Conservation (phyloP, 2,888 invertebrate genomes). For the Siphlonurus alternatus region DNA sequence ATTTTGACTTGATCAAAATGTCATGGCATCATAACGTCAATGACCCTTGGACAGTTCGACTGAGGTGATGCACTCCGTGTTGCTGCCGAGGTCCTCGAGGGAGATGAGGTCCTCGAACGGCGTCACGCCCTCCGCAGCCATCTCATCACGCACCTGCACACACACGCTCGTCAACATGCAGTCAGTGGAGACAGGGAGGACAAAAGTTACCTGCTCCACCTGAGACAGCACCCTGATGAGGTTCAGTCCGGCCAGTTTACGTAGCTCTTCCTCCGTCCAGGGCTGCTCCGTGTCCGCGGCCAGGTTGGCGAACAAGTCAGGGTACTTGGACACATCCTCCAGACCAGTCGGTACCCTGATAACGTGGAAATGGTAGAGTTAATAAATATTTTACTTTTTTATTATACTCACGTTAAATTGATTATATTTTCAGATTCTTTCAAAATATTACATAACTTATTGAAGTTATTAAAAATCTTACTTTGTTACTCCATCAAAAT, state of each 20-base stretch:
- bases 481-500: background rate
- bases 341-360: conserved; percentile 29
- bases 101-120: conserved; percentile 12
- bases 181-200: background rate
- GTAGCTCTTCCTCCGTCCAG: conserved; percentile 61
- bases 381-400: no score
- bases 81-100: conserved; percentile 9
- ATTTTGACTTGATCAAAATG: no score
- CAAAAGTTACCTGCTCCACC: conserved; percentile 39
- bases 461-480: background rate
- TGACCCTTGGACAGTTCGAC: no score
- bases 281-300: conserved; percentile 27
- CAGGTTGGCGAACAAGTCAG: conserved; percentile 30
- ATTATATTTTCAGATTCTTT: no score
- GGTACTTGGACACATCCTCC: conserved; percentile 34
- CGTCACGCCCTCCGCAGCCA: conserved; percentile 1
- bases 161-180: background rate
- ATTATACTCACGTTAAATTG: no score
- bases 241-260: conserved; percentile 60
- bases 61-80: conserved; percentile 11
- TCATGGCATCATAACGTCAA: no score
- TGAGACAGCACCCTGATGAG: conserved; percentile 51
- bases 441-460: no score
- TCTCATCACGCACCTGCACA: conserved; percentile 8
- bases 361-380: no score